Evolutionary conservation across 2,888 invertebrate genomes (phyloP), one percentile per base, ranked within the genome.

Genomic region (Drosophila tripunctata): DNA sequence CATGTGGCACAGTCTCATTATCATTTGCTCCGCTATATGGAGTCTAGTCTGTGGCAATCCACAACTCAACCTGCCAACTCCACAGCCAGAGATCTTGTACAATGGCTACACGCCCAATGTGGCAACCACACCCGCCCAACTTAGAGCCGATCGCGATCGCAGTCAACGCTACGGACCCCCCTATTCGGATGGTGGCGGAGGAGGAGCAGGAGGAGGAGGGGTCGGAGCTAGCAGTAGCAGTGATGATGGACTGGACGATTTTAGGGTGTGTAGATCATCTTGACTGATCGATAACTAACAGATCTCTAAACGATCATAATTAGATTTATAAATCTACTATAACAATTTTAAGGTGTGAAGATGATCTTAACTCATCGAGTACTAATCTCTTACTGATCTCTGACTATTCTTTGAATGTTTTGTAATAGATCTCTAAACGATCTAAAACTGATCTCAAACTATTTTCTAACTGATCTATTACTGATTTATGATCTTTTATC

Each of bases 41-140:
- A 54, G 57, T 47, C 35, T 61, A 7, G 51, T 6, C 22, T 15
- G 15, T 40, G 80, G 80, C 15, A 75, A 56, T 58, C 89, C 91
- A 2, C 94, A 94, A 76, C 86, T 94, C 43, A 93, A 94, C 78
- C 81, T 94, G 41, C 94, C 94, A 2, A 94, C 78, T 6, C 79
- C 87, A 10, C 83, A 85, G 17, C 89, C 89, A 1, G 88, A 91
- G 63, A 75, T 89, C 7, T 86, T 64, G 35, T 89, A 89, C 58
- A 91, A 91, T 62, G 90, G 90, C 14, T 90, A 90, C 36, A 86
- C 90, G 24, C 82, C 82, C 6, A 86, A 77, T 22, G 75, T 64
- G 68, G 79, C 85, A n/a, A 67, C 85, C 10, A 83, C 77, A 4
- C 88, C 85, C n/a, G 65, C 83, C 14, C 87, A 87, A 43, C 63